Base-by-base conservation (phyloP, 2,888 invertebrate genomes). In the Balanococcus diminutus region DNA sequence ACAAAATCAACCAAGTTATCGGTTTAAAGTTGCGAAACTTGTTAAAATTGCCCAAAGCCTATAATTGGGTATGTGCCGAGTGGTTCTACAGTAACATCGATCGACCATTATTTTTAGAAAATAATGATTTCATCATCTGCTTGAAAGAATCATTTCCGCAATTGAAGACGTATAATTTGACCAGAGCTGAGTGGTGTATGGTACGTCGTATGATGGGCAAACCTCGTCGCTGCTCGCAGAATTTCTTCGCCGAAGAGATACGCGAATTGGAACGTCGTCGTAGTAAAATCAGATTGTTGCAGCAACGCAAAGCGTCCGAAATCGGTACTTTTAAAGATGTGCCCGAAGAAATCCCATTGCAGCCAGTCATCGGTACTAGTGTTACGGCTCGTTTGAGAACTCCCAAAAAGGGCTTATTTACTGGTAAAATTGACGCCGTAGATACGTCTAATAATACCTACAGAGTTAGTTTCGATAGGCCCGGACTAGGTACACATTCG, bases 21-120 rank as follows among this genome's bases (percentile, higher is more conserved):
- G 98, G 98, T 1, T 93, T 96, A 91, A 92, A 97, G 88, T 91
- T 97, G 87, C 92, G 97, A 88, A 99, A 99, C 91, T 92, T 99
- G 39, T 91, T 99, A 4, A 99, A 99, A 91, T 91, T 99, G 87
- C 99, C 99, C 0, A 99, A 99, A 91, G 99, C 99, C 4, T 98
- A 99, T 90, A 98, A 97, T 91, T 99, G 98, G 98, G 98, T 99
- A 9, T 98, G 98, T 90, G 99, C 97, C 90, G 99, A 99, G 90
- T 99, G 98, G 95, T 99, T 99, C 91, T 99, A 99, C 90, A 98
- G 99, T 88, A 98, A 98, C 89, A 95, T 99, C 88, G 99, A 99
- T 89, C 92, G 92, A 89, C 95, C 96, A 46, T 91, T 99, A 51
- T 99, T 99, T 91, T 94, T 96, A 88, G 97, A 96, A 51, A 98